Evolutionary conservation across 2,113 vertebrate species (phyloP), one percentile per base, ranked within the genome.

Genomic region (Ctenomys sociabilis): DNA sequence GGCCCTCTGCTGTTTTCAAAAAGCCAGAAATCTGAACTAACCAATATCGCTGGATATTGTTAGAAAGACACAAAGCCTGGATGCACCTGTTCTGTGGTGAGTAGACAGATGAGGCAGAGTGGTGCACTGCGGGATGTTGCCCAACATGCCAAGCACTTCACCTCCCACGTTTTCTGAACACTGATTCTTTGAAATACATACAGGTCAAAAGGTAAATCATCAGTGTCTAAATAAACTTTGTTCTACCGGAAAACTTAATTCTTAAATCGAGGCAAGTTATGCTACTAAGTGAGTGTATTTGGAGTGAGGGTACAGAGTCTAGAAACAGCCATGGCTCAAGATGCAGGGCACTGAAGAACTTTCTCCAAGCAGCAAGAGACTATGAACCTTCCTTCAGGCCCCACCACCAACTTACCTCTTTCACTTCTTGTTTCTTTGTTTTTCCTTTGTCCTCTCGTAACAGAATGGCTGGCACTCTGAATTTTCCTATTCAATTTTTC

Each of bases 401-500:
- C 45, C 49, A 93, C 49, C 75, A 21, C n/a, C 40, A 49, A 7
- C 8, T 10, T 17, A 12, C 30, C 49, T 88, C 66, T 52, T 68
- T 54, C 32, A 24, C 11, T 17, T 40, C 10, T 77, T 37, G 73
- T 64, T 89, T 87, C 28, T 84, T 61, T 70, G 28, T 81, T 57
- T 63, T 19, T 70, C 22, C 13, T 82, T 59, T 88, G 61, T 64
- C n/a, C 19, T 84, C 61, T 92, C 24, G 6, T 93, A 75, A n/a
- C 14, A 84, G 90, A 84, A 93, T 40, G 66, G 19, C 57, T 89
- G 11, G 40, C 57, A n/a, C 4, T 93, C 68, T 92, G 40, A 45
- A 66, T 81, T 91, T 63, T 91, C 61, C 91, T 90, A 72, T 59
- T 89, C 57, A 81, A 30, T 32, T 88, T 84, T 87, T 84, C 64